Base-by-base conservation (phyloP, 2,113 vertebrate species). In the Notiomystis cincta region DNA sequence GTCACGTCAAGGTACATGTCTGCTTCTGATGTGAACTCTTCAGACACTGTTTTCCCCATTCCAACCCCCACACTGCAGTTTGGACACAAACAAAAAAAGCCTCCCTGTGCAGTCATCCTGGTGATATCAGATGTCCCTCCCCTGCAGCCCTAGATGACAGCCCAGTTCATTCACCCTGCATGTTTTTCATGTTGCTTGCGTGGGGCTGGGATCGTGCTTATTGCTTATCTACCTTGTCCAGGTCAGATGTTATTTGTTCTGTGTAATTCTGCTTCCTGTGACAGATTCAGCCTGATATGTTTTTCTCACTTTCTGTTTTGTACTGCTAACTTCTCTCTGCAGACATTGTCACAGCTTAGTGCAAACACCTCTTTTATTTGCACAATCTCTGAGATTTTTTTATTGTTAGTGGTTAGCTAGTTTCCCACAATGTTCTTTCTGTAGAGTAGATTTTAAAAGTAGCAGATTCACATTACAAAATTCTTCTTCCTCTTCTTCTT, bases 1-100 rank as follows among this genome's bases (percentile, higher is more conserved):
- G 89, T 90, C 89, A 88, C 15, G 12, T 92, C 89, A 93, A 91
- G 42, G 66, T 96, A 91, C 90, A 95, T 96, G 86, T 69, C 86
- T 85, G 86, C 88, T 90, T 80, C 95, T 92, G 90, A 61, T 91
- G 42, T 61, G 77, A 87, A 47, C 45, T 78, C 70, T 62, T 87
- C 64, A 87, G 79, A 38, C 37, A 53, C 30, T 4, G 28, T 81
- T 89, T 84, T 73, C 38, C 66, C 79, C 69, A 38, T 93, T 61
- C 22, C 91, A 78, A 83, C 40, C 42, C 40, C 75, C 54, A 92
- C 86, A 31, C 56, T 92, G 75, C 92, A 75, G 28, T 78, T 57
- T 75, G 65, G 56, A 9, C 66, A 73, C 70, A 61, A 57, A 70
- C 27, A 83, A 42, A 91, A 91, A 91, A 93, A 82, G 40, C 58